A percentile compares a stretch with the other conserved stretches of the same genome.
phyloP scores from a whole-genome alignment of 2,888 invertebrate genomes.

The Carabus problematicus region DNA sequence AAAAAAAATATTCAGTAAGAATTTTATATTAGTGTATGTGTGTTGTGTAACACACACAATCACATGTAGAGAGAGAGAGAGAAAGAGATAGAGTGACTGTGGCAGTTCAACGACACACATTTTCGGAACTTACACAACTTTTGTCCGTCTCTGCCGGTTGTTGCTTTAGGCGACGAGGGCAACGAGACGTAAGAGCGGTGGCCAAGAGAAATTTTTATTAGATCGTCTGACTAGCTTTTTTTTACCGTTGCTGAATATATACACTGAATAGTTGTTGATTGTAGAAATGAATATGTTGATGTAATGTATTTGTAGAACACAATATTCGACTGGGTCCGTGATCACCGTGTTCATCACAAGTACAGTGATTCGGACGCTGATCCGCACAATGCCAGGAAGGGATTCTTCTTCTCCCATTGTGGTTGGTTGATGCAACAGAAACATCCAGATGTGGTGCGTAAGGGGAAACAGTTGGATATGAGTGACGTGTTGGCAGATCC shows the following conservation, averaged over 20 bases:
- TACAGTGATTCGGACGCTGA: conserved; percentile 81
- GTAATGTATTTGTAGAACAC: conserved; percentile 64
- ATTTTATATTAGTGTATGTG: no score
- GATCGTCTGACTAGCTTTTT: neutral
- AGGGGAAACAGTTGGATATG: conserved; percentile 83
- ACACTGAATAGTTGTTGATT: no score
- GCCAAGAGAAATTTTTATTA: conserved; percentile 25
- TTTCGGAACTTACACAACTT: conserved; percentile 11
- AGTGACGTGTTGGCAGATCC: conserved; percentile 81
- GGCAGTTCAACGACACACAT: conserved; percentile 19
- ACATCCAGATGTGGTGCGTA: conserved; percentile 81
- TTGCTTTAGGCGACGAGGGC: neutral
- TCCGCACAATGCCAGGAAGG: conserved; percentile 81
- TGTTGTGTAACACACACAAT: conserved; percentile 12
- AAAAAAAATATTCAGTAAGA: no score
- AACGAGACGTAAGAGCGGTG: neutral
- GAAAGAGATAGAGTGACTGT: neutral
- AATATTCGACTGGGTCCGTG: conserved; percentile 76
- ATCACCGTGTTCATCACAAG: conserved; percentile 79
- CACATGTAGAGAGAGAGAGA: no score
- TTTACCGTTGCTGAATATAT: neutral
- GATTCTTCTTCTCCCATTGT: conserved; percentile 92
- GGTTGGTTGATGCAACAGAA: conserved; percentile 93
- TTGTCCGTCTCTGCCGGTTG: no score
- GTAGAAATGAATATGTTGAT: conserved; percentile 13